These are phyloP conservation scores for Saturnia japonica DNA, from an alignment of 2,888 invertebrate species.

Conservation along the genomic window DNA sequence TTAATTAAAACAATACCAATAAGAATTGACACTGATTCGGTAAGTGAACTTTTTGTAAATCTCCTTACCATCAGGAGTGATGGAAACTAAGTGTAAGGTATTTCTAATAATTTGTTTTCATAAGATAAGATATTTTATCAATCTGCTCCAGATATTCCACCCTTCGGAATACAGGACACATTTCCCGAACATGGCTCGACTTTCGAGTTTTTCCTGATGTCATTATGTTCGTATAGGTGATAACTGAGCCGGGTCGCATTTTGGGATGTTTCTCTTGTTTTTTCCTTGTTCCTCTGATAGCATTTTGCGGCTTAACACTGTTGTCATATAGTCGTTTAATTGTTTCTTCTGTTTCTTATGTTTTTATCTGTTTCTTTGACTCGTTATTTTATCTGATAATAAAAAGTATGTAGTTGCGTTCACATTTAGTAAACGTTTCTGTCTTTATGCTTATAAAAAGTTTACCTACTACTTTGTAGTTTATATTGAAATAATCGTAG, in stretches of 20 bases:
- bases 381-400: background rate
- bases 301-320: slow-evolving; percentile 19
- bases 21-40: background rate
- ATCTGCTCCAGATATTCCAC: slow-evolving; percentile 31
- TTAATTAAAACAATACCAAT: background rate
- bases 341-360: background rate
- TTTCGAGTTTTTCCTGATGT: slow-evolving; percentile 65
- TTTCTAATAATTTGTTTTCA: background rate
- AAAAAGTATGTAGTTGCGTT: background rate
- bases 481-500: too few species aligned
- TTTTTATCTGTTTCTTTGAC: background rate
- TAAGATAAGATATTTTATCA: background rate
- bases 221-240: slow-evolving; percentile 72
- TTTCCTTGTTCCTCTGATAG: slow-evolving; percentile 24
- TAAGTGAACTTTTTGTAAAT: background rate
- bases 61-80: background rate
- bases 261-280: slow-evolving; percentile 35
- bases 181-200: slow-evolving; percentile 52
- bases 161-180: slow-evolving; percentile 44
- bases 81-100: background rate
- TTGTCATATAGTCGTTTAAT: slow-evolving; percentile 14
- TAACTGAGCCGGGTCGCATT: slow-evolving; percentile 58
- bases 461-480: too few species aligned
- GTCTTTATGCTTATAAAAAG: background rate
- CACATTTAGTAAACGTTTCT: background rate